These are phyloP conservation scores for Tadarida brasiliensis DNA, from an alignment of 2,797 vertebrate genomes.

Conservation along the genomic window DNA sequence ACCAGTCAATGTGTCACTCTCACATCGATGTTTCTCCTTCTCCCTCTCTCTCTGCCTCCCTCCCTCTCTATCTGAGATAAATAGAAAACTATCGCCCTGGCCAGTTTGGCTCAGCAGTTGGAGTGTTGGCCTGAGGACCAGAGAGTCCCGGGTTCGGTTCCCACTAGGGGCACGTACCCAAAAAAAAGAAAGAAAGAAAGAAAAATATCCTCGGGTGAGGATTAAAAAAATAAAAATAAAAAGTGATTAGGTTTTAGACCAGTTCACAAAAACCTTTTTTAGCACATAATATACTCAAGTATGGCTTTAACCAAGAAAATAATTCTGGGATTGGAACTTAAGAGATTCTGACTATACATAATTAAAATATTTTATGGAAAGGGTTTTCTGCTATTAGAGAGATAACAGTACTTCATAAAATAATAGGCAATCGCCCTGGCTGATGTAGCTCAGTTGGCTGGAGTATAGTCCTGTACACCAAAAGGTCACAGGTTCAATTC, in stretches of 20 bases:
- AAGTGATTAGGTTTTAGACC: not conserved
- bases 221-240: not conserved
- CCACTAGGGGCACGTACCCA: too few species aligned
- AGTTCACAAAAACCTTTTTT: not conserved
- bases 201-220: too few species aligned
- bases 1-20: too few species aligned
- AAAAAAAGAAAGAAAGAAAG: too few species aligned
- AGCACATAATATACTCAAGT: not conserved
- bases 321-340: not conserved
- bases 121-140: too few species aligned
- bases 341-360: not conserved
- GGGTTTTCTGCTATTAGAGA: not conserved
- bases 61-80: too few species aligned
- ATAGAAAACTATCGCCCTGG: too few species aligned
- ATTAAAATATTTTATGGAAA: constrained; percentile 5
- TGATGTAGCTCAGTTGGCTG: not conserved
- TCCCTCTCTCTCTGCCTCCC: too few species aligned
- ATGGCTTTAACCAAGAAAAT: not conserved
- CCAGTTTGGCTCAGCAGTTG: too few species aligned
- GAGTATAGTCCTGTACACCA: not conserved
- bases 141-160: too few species aligned
- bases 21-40: too few species aligned
- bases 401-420: not conserved
- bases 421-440: not conserved
- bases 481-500: not conserved